Conservation (phyloP, 2,113 vertebrate genomes). For the Leiothrix lutea region DNA sequence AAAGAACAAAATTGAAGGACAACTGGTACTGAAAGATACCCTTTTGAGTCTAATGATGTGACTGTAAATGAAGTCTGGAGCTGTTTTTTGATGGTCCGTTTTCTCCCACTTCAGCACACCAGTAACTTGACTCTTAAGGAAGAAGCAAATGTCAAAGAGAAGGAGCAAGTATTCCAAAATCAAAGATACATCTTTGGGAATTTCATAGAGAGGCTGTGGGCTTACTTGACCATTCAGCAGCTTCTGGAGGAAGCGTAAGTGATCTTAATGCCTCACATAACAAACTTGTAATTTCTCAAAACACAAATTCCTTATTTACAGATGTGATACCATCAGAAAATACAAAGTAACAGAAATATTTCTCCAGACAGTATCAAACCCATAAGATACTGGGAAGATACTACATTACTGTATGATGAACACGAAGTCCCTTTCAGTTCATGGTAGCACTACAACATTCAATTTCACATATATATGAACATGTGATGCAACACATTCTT, state of each 20-base stretch:
- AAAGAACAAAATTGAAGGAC: neutral
- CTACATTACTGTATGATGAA: neutral
- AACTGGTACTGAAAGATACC: neutral
- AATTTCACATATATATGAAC: neutral
- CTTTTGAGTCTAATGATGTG: neutral
- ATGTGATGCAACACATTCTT: neutral
- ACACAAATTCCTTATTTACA: neutral
- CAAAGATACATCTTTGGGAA: constrained; percentile 73
- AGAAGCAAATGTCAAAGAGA: constrained; percentile 42
- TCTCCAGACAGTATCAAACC: neutral
- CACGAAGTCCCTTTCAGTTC: neutral
- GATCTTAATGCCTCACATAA: neutral
- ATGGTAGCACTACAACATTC: neutral
- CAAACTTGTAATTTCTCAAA: neutral
- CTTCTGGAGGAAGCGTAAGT: constrained; percentile 84
- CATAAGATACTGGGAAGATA: neutral
- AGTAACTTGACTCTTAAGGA: constrained; percentile 70
- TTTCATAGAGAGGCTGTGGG: constrained; percentile 89
- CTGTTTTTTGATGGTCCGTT: neutral
- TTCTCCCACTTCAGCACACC: constrained; percentile 39
- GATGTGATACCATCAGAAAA: neutral
- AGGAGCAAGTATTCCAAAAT: constrained; percentile 61
- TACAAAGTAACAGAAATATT: neutral
- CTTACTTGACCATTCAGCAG: constrained; percentile 90
- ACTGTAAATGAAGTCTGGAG: neutral